Percentiles rank a stretch among this genome's conserved stretches.
Conservation (phyloP, 2,797 vertebrate genomes). For the Valencia hispanica region DNA sequence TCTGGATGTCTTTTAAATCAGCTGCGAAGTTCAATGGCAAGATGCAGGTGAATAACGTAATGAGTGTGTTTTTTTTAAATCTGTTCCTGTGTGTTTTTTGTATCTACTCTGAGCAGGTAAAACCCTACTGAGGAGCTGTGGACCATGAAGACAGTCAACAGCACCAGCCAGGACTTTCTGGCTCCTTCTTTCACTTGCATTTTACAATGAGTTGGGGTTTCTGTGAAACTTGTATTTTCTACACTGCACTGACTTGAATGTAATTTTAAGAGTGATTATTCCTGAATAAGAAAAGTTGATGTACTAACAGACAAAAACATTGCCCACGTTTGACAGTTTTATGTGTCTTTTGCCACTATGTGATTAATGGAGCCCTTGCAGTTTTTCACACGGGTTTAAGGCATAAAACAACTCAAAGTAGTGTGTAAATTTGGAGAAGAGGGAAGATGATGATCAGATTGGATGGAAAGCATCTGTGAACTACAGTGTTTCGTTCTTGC, state of each 20-base stretch:
- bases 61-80: not conserved
- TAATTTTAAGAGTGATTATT: not conserved
- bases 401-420: not conserved
- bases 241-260: slow-evolving; percentile 7
- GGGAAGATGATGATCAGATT: not conserved
- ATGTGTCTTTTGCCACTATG: not conserved
- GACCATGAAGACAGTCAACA: not conserved
- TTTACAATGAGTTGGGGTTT: slow-evolving; percentile 18
- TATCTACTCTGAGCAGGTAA: slow-evolving; percentile 49
- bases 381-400: not conserved
- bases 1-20: not conserved
- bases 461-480: not conserved
- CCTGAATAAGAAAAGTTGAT: not conserved
- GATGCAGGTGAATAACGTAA: not conserved
- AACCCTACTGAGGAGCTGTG: slow-evolving; percentile 53
- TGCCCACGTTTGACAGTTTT: not conserved
- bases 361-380: not conserved
- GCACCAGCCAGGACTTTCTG: not conserved
- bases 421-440: not conserved
- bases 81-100: slow-evolving; percentile 15
- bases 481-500: not conserved
- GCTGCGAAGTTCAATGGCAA: not conserved
- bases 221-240: slow-evolving; percentile 27
- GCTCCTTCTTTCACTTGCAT: not conserved
- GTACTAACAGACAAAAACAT: not conserved